Evolutionary conservation across 1,140 invertebrate genomes (phyloP).

Genomic region (Ptiloglossa arizonensis): DNA sequence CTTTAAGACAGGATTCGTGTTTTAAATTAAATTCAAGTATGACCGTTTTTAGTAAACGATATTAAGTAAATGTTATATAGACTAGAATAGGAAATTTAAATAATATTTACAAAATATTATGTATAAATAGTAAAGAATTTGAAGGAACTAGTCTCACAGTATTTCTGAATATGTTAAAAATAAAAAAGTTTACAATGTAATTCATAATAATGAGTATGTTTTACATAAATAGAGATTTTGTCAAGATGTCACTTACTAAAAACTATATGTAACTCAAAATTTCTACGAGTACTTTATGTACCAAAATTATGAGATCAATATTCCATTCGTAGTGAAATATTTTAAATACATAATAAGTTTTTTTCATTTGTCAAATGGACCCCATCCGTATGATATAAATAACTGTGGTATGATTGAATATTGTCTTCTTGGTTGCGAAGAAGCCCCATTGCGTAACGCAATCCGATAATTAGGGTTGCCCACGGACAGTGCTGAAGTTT

Average conservation of each 20-base stretch:
- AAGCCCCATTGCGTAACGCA: conserved; percentile 56
- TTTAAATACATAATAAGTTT: not conserved
- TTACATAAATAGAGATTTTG: not conserved
- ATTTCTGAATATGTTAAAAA: not conserved
- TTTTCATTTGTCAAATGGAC: conserved; percentile 75
- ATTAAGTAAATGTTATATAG: not conserved
- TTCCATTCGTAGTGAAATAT: conserved; percentile 3
- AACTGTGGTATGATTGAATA: conserved; percentile 81
- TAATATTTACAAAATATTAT: conserved; percentile 15
- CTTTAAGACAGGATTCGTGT: not conserved
- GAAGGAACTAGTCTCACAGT: no score
- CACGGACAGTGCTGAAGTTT: conserved; percentile 28
- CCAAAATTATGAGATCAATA: conserved; percentile 45
- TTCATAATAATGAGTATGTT: not conserved
- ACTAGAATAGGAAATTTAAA: not conserved
- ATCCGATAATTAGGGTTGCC: conserved; percentile 60
- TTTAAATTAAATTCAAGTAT: not conserved
- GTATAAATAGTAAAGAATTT: not conserved
- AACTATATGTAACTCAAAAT: not conserved
- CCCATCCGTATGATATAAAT: conserved; percentile 82
- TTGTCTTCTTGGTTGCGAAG: conserved; percentile 67
- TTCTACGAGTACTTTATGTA: not conserved
- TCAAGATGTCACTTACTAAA: not conserved
- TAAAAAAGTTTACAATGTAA: not conserved
- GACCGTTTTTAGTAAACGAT: not conserved